Evolutionary conservation across 2,888 invertebrate genomes (phyloP).

Genomic region (Hartigia nigra): DNA sequence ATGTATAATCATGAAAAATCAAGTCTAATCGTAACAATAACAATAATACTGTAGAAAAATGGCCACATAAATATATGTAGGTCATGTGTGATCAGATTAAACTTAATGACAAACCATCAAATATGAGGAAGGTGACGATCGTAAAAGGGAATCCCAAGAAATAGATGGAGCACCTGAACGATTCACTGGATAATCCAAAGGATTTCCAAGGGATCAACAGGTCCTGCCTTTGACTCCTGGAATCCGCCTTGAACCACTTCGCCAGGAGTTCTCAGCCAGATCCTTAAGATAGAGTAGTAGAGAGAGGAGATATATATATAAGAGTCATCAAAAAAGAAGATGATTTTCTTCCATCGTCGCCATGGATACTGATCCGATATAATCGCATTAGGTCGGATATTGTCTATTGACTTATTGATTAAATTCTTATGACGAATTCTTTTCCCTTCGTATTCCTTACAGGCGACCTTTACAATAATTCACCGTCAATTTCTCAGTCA

Average conservation of each 20-base stretch:
- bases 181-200: slow-evolving; percentile 28
- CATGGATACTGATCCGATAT: slow-evolving; percentile 19
- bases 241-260: no score
- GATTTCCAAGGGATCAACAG: slow-evolving; percentile 44
- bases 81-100: not conserved
- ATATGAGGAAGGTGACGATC: not conserved
- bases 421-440: not conserved
- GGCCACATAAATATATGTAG: not conserved
- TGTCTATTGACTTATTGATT: slow-evolving; percentile 13
- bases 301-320: not conserved
- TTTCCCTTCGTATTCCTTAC: not conserved
- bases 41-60: not conserved
- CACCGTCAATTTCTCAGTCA: not conserved
- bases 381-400: slow-evolving; percentile 31
- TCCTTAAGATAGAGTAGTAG: not conserved
- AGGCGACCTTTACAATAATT: not conserved
- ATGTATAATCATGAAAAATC: not conserved
- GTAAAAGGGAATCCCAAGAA: not conserved
- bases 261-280: not conserved
- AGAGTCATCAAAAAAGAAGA: not conserved
- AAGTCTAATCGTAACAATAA: not conserved
- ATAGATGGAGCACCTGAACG: not conserved
- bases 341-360: not conserved
- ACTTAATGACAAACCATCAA: not conserved
- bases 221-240: slow-evolving; percentile 11